Base-by-base conservation (phyloP, 2,888 invertebrate genomes). In the Gymnocheta viridis region DNA sequence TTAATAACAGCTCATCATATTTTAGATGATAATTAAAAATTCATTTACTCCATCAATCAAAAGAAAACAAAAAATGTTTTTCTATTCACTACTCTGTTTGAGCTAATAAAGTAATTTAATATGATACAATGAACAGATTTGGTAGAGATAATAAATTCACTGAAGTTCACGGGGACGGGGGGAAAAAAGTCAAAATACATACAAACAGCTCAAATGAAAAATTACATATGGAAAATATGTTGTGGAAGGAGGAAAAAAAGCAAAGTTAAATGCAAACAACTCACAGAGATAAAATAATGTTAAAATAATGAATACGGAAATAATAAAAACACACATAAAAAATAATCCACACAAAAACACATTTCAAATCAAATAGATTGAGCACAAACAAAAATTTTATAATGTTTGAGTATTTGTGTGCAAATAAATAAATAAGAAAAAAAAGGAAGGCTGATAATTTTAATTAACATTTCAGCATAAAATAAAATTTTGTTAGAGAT, bases 401-500 rank as follows among this genome's bases (percentile, higher is more conserved):
- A n/a, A n/a, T n/a, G n/a, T n/a, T n/a, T n/a, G n/a, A n/a, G n/a
- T n/a, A n/a, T 4, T 47, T 47, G 17, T 17, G 17, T 17, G 32
- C 32, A 32, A 7, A 7, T 38, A 12, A 14, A n/a, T 3, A 5
- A 14, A 27, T 4, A 0, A 29, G 12, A 9, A 22, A 62, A 54
- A 29, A 51, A 69, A 56, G 56, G 44, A 44, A 51, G 62, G 54
- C 82, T 73, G 82, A 86, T 80, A 78, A 85, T 80, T 85, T 86
- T 86, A 86, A 85, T 86, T 86, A 85, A 84, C 83, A 86, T 86
- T 84, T 86, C 82, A 85, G 56, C 82, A 81, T 76, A 74, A 73
- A 62, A 60, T 73, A 27, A 10, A 3, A 14, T 49, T 78, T 29
- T 62, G 9, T 44, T 47, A 58, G 56, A 58, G 27, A 41, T 64